Base-by-base conservation (phyloP, 2,113 vertebrate species). In the Cyanoliseus patagonus region DNA sequence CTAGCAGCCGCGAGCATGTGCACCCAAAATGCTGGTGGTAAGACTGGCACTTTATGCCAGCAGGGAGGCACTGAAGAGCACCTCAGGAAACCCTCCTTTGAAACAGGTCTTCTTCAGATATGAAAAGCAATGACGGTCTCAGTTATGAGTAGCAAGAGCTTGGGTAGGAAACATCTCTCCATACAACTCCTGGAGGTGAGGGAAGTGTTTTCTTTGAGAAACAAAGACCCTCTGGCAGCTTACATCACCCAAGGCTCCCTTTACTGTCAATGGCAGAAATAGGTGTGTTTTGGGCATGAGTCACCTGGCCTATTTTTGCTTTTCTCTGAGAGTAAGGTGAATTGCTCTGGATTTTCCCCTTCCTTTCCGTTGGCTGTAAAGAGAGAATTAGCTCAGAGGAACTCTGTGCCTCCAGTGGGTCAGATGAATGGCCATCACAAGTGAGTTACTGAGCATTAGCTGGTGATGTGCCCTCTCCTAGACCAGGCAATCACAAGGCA, bases 271-370 rank as follows among this genome's bases (percentile, higher is more conserved):
- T 2, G 9, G 51, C 76, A 90, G 64, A 86, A 81, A 59, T 47
- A 80, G 91, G 86, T 88, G 92, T 86, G 80, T 33, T 94, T 64
- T 27, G 61, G 83, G 51, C 42, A 42, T 94, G 92, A 95, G 46
- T 88, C 81, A 95, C 72, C 76, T 47, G 73, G 68, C 52, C 37
- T 59, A 1, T 49, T 78, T 97, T 84, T 92, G 59, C 66, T 84
- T 92, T 95, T 88, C 20, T 92, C 35, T 62, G 24, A 17, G 19
- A 22, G 59, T 35, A 67, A 67, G 51, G 46, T 86, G 80, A 88
- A 88, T 63, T 83, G 31, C 73, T 57, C 41, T 46, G 64, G 61
- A 70, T 95, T 94, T 93, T 93, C 46, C 86, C 88, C 28, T 46
- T 80, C 20, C 35, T 66, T 81, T 94, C 80, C 2, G 1, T 25